phyloP scores from a whole-genome alignment of 30 jellyfish, hydroid and myxozoan species.

The Hydra vulgaris region DNA sequence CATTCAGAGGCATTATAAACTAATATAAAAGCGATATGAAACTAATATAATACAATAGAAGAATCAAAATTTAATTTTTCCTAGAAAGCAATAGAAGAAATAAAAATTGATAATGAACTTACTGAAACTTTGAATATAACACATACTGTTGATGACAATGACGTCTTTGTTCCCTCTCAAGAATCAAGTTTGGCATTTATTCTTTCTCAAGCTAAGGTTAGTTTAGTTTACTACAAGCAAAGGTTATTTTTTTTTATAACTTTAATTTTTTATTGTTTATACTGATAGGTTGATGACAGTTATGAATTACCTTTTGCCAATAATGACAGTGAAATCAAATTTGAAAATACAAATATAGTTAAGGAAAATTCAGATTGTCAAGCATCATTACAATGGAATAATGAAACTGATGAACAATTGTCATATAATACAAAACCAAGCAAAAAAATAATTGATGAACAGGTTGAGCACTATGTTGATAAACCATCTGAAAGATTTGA shows the following conservation, averaged over 20 bases:
- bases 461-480: not conserved
- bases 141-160: not conserved
- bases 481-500: not conserved
- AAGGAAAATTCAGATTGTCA: not conserved
- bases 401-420: too few species aligned
- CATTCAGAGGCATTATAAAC: too few species aligned
- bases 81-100: not conserved
- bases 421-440: too few species aligned
- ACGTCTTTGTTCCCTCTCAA: not conserved
- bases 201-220: not conserved
- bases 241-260: not conserved
- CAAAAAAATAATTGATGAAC: not conserved
- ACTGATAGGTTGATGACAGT: not conserved
- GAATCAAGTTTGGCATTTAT: not conserved
- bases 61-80: too few species aligned
- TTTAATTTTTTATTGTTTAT: too few species aligned
- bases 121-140: not conserved
- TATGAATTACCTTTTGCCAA: not conserved
- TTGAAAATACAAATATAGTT: not conserved
- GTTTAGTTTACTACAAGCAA: not conserved
- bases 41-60: too few species aligned
- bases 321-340: not conserved
- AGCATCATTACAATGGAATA: too few species aligned
- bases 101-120: not conserved
- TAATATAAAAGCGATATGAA: too few species aligned